Evolutionary conservation across 1,140 invertebrate species (phyloP).

Genomic region (Mactra quadrangularis): DNA sequence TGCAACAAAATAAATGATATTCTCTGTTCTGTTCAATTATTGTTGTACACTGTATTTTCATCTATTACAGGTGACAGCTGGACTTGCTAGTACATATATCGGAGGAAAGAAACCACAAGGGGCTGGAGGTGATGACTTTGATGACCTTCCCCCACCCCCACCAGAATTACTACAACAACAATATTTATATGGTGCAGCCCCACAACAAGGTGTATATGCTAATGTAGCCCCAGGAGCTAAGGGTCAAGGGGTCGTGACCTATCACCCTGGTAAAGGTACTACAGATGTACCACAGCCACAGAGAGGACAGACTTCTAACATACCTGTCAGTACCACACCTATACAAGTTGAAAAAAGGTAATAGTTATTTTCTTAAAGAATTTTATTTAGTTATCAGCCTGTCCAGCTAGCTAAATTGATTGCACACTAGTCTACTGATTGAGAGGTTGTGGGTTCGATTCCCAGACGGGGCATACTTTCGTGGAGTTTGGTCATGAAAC

Average conservation of each 20-base stretch:
- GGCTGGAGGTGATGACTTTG: slow-evolving; percentile 61
- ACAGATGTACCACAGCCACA: slow-evolving; percentile 67
- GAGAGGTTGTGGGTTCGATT: too few species aligned
- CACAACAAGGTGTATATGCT: slow-evolving; percentile 73
- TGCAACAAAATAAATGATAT: too few species aligned
- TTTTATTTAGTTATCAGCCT: too few species aligned
- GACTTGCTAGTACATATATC: slow-evolving; percentile 69
- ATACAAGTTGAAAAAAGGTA: slow-evolving; percentile 67
- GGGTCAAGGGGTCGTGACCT: slow-evolving; percentile 60
- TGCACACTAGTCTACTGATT: too few species aligned
- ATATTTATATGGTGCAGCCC: slow-evolving; percentile 78
- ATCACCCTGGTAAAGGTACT: slow-evolving; percentile 74
- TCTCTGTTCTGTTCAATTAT: too few species aligned
- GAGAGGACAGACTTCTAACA: slow-evolving; percentile 69
- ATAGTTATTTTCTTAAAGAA: background rate
- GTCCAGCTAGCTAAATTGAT: too few species aligned
- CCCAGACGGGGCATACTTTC: too few species aligned
- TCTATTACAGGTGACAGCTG: slow-evolving; percentile 72
- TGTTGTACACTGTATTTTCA: too few species aligned
- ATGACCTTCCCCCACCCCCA: slow-evolving; percentile 75
- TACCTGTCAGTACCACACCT: slow-evolving; percentile 71
- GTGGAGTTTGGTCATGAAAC: too few species aligned
- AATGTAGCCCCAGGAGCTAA: slow-evolving; percentile 62
- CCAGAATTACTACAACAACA: slow-evolving; percentile 79
- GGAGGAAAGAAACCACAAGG: slow-evolving; percentile 50